Conservation (phyloP, 2,888 invertebrate species). For the Mamestra brassicae region DNA sequence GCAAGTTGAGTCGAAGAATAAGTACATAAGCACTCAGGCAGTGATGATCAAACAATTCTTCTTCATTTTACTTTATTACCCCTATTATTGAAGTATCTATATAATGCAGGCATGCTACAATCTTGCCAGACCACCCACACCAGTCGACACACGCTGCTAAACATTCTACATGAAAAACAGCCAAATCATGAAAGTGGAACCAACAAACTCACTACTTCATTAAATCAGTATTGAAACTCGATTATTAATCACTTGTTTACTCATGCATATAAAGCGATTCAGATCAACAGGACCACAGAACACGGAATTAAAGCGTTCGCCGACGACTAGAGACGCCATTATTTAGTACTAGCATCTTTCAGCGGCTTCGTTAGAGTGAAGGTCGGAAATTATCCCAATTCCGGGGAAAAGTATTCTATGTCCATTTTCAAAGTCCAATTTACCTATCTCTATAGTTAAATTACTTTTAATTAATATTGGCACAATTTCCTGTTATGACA, state of each 20-base stretch:
- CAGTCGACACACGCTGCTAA: background rate
- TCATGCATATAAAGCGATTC: constrained; percentile 51
- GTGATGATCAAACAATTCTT: background rate
- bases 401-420: no score
- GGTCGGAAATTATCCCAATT: no score
- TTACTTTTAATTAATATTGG: no score
- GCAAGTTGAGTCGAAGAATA: background rate
- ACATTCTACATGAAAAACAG: constrained; percentile 18
- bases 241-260: constrained; percentile 48
- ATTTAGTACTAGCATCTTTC: no score
- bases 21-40: background rate
- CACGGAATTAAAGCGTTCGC: background rate
- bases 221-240: constrained; percentile 47
- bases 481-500: background rate
- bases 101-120: background rate
- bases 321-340: background rate
- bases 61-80: background rate
- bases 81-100: background rate
- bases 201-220: constrained; percentile 29
- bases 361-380: background rate
- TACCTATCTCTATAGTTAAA: background rate
- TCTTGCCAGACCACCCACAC: background rate
- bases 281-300: constrained; percentile 31
- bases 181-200: constrained; percentile 52
- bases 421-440: no score